These are phyloP conservation scores for Macrophya alboannulata DNA, from an alignment of 2,888 invertebrate genomes.

Conservation along the genomic window DNA sequence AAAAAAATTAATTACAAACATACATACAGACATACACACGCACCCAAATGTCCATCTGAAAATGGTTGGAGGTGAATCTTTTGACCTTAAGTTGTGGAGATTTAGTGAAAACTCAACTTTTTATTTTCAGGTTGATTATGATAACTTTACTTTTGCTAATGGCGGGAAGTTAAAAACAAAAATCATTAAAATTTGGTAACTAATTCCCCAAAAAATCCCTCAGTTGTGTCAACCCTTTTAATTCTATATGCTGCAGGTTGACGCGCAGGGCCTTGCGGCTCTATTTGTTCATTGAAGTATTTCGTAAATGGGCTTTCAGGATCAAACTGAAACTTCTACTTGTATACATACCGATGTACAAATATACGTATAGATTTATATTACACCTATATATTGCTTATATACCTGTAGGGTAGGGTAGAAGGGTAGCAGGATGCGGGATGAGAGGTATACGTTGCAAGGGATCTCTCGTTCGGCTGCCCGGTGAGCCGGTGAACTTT, in stretches of 20 bases:
- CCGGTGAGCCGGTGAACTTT: slow-evolving; percentile 68
- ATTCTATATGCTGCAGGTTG: background rate
- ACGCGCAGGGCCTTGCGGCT: background rate
- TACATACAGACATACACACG: no score
- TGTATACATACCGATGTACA: background rate
- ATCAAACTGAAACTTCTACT: slow-evolving; percentile 19
- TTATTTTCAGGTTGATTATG: no score
- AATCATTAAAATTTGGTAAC: background rate
- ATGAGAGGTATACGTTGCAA: slow-evolving; percentile 21
- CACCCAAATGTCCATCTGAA: no score
- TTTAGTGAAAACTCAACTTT: no score
- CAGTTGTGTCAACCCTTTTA: background rate
- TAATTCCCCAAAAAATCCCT: background rate
- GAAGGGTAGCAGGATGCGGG: slow-evolving; percentile 4
- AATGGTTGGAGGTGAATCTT: no score
- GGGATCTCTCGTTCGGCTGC: slow-evolving; percentile 50
- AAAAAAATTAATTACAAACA: no score
- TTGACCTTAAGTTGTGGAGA: no score
- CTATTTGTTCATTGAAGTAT: slow-evolving; percentile 23
- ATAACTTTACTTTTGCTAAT: no score
- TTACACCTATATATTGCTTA: background rate
- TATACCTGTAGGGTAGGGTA: slow-evolving; percentile 6
- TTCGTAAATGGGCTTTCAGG: background rate
- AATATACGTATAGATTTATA: background rate
- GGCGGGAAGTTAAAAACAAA: background rate